Evolutionary conservation across 2,113 vertebrate species (phyloP).

Genomic region (Antennarius striatus): DNA sequence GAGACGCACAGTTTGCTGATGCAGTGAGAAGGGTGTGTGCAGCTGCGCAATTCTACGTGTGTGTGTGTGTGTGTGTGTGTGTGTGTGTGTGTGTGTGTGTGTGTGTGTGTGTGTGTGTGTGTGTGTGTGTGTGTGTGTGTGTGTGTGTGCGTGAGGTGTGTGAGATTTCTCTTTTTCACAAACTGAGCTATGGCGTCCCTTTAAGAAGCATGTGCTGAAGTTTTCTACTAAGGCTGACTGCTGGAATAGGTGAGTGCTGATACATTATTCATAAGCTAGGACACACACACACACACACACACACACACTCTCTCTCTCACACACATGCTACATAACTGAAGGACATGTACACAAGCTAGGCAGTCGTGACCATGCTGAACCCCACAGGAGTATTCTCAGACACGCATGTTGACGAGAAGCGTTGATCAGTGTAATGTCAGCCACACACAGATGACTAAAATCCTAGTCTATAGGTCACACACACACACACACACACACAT

Average conservation of each 20-base stretch:
- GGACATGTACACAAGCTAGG: slow-evolving; percentile 48
- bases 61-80: slow-evolving; percentile 44
- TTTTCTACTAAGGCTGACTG: slow-evolving; percentile 66
- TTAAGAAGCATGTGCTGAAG: slow-evolving; percentile 65
- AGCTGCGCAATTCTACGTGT: slow-evolving; percentile 37
- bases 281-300: slow-evolving; percentile 48
- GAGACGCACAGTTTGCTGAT: slow-evolving; percentile 49
- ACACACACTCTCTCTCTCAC: slow-evolving; percentile 13
- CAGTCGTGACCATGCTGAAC: slow-evolving; percentile 23
- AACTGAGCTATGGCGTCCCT: slow-evolving; percentile 65
- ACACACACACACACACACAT: slow-evolving; percentile 19
- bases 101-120: slow-evolving; percentile 19
- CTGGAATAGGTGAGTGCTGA: slow-evolving; percentile 59
- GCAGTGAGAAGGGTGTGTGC: slow-evolving; percentile 54
- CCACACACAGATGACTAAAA: slow-evolving; percentile 16
- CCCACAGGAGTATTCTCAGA: slow-evolving; percentile 9
- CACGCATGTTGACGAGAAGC: slow-evolving; percentile 13
- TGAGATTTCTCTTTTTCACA: slow-evolving; percentile 64
- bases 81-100: slow-evolving; percentile 12
- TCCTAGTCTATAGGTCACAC: slow-evolving; percentile 18
- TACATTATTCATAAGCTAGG: slow-evolving; percentile 71
- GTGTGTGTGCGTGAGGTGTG: slow-evolving; percentile 10
- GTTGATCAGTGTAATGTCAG: slow-evolving; percentile 44
- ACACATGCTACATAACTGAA: slow-evolving; percentile 46
- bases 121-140: slow-evolving; percentile 11